These are phyloP conservation scores for Megalopta genalis DNA, from an alignment of 1,140 invertebrate genomes.

Conservation along the genomic window DNA sequence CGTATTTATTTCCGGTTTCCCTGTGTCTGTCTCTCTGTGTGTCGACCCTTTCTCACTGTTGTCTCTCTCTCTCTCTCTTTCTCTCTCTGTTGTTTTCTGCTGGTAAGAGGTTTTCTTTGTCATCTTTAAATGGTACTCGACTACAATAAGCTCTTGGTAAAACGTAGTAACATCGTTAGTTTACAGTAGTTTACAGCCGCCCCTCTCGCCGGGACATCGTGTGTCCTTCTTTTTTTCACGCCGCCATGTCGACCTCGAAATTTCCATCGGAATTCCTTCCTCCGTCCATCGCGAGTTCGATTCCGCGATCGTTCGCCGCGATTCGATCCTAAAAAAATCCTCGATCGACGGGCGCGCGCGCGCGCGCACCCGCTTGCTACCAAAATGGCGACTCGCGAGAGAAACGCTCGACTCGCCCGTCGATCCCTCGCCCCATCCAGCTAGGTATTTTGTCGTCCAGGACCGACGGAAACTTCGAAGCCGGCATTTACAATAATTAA, in stretches of 20 bases:
- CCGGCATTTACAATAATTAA: constrained; percentile 64
- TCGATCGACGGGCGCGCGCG: not conserved
- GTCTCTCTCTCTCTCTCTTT: too few species aligned
- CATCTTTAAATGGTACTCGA: constrained; percentile 78
- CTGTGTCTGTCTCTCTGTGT: constrained; percentile 29
- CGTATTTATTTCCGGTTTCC: not conserved
- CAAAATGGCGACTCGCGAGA: constrained; percentile 47
- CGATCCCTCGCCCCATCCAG: not conserved
- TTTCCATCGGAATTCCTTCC: not conserved
- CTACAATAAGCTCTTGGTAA: constrained; percentile 81
- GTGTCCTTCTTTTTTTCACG: constrained; percentile 75
- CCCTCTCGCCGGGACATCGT: constrained; percentile 46
- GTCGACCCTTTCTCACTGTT: constrained; percentile 11
- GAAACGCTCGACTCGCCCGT: not conserved
- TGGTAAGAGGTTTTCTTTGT: too few species aligned
- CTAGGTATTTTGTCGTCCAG: too few species aligned
- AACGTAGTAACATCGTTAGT: constrained; percentile 81
- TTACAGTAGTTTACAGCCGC: constrained; percentile 80
- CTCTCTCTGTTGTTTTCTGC: too few species aligned
- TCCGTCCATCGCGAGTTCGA: too few species aligned
- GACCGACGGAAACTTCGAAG: constrained; percentile 63
- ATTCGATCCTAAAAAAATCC: too few species aligned
- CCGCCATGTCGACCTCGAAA: constrained; percentile 73
- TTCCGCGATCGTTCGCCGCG: too few species aligned
- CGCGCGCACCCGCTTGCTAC: constrained; percentile 43